These are phyloP conservation scores for Synanthedon myopaeformis DNA, from an alignment of 2,888 invertebrate species.

Conservation along the genomic window DNA sequence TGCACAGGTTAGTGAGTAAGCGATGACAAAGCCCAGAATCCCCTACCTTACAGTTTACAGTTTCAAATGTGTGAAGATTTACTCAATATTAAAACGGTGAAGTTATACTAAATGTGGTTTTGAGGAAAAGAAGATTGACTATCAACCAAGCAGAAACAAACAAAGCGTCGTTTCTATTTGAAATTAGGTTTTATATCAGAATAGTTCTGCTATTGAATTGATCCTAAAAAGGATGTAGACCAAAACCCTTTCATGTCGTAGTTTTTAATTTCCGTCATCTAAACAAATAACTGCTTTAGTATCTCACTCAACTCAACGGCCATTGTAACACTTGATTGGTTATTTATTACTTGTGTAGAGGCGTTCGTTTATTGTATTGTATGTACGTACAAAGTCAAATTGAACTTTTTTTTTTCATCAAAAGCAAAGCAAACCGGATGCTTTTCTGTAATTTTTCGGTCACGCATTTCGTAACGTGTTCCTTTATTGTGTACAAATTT, in stretches of 20 bases:
- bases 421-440: conserved; percentile 13
- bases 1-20: no score
- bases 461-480: conserved; percentile 22
- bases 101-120: no score
- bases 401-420: conserved; percentile 20
- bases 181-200: no score
- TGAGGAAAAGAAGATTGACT: no score
- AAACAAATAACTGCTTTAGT: conserved; percentile 29
- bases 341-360: conserved; percentile 10
- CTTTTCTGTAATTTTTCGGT: conserved; percentile 12
- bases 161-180: no score
- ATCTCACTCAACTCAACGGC: conserved; percentile 41
- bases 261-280: conserved; percentile 17
- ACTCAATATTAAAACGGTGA: no score
- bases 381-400: conserved; percentile 13
- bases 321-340: conserved; percentile 45
- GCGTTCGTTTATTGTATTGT: conserved; percentile 24
- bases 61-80: no score
- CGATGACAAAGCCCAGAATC: no score
- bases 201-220: no score
- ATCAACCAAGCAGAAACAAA: no score
- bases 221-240: no score
- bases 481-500: conserved; percentile 10
- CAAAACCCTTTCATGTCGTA: neutral
- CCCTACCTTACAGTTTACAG: no score